Evolutionary conservation across 2,888 invertebrate genomes (phyloP), one percentile per base, ranked within the genome.

Genomic region (Oxyscelio sp.): DNA sequence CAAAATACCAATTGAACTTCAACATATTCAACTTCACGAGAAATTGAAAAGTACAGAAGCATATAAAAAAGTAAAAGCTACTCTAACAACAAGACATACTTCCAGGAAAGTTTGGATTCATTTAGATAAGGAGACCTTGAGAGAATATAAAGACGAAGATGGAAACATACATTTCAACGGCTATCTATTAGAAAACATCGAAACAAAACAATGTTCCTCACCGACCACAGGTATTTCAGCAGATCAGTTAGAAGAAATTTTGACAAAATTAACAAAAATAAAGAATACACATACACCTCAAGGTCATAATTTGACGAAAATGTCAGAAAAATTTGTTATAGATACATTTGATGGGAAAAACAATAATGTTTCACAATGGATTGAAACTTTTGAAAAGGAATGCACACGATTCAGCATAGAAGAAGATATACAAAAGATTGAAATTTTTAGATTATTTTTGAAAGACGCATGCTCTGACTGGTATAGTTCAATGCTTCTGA

Each of bases 281-380:
- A 48, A 75, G 43, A 77, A 43, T 45, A 61, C 54, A 50, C 48
- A 31, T 50, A 73, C 27, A 75, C 9, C 45, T 52, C 17, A 40
- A 54, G 48, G 58, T 11, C 31, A 54, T 43, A 81, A 85, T 15
- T n/a, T 84, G 59, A 48, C 31, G 31, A 86, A 86, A 79, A 22
- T 83, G 56, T 63, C 80, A 34, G 71, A 83, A 61, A 70, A 83
- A 54, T 84, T 86, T 83, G 56, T 81, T 11, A 50, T 87, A 6
- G 87, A 87, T 31, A 87, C 85, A 80, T 89, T 87, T 66, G 40
- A 24, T 50, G 79, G 83, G 9, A 89, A 82, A 84, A 89, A 80
- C 27, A 34, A 54, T 24, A 88, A 88, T 81, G 87, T 77, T 24
- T 21, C 45, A 11, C 87, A 87, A 70, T 89, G 87, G 87, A 75